Conservation (phyloP, 2,888 invertebrate genomes). For the Eupelmus urozonus region DNA sequence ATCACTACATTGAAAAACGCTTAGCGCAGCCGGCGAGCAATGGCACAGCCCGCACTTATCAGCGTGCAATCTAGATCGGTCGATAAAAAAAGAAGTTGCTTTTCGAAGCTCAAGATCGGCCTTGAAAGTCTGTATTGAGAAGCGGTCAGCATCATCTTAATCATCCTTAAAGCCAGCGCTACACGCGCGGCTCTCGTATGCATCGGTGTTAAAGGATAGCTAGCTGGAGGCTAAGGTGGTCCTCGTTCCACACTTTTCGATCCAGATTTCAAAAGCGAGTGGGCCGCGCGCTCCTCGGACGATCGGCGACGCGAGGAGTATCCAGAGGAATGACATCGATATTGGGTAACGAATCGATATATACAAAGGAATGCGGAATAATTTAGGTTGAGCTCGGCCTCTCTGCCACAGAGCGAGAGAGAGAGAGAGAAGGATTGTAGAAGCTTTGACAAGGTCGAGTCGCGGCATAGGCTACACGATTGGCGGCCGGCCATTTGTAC, state of each 20-base stretch:
- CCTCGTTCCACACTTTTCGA: slow-evolving; percentile 29
- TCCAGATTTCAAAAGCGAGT: neutral
- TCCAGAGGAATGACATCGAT: slow-evolving; percentile 31
- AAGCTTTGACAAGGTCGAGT: slow-evolving; percentile 49
- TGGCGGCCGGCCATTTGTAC: no score
- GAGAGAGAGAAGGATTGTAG: no score
- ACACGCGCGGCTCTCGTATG: slow-evolving; percentile 24
- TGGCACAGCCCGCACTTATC: neutral
- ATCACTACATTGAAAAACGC: slow-evolving; percentile 24
- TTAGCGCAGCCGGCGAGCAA: neutral
- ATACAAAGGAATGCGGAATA: slow-evolving; percentile 50
- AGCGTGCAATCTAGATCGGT: slow-evolving; percentile 22
- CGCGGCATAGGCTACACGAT: neutral
- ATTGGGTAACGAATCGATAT: slow-evolving; percentile 31
- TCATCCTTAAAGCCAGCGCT: slow-evolving; percentile 34
- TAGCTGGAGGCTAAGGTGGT: slow-evolving; percentile 52
- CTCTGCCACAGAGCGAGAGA: slow-evolving; percentile 11
- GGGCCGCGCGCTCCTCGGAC: no score
- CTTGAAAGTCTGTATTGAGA: slow-evolving; percentile 22
- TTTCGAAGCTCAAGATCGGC: slow-evolving; percentile 4
- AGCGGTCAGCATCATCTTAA: slow-evolving; percentile 47
- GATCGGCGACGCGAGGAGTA: neutral
- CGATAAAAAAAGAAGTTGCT: slow-evolving; percentile 14
- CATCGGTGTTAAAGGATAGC: slow-evolving; percentile 32
- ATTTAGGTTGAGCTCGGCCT: slow-evolving; percentile 44